Evolutionary conservation across 2,113 vertebrate species (phyloP).

Genomic region (Tragelaphus strepsiceros): DNA sequence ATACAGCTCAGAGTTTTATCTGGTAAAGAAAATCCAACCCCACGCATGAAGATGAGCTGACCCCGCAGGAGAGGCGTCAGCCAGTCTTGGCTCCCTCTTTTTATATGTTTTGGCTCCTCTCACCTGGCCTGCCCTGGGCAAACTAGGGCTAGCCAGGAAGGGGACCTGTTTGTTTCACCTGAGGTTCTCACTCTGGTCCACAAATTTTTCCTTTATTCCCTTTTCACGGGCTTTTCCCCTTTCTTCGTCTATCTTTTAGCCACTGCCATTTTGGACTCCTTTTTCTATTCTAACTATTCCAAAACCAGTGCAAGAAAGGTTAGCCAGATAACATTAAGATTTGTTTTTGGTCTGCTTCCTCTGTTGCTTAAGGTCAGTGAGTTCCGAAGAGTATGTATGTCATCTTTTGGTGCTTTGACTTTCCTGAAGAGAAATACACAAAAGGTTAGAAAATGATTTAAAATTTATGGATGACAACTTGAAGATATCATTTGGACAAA

Average conservation of each 20-base stretch:
- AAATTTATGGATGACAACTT: neutral
- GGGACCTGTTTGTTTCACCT: neutral
- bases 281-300: neutral
- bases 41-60: neutral
- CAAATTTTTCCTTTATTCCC: neutral
- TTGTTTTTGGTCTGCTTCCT: neutral
- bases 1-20: neutral
- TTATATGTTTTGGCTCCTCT: neutral
- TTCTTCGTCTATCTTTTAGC: neutral
- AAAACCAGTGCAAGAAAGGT: neutral
- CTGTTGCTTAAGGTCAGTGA: neutral
- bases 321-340: neutral
- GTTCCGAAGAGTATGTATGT: neutral
- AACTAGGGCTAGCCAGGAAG: neutral
- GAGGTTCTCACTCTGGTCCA: neutral
- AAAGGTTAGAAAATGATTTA: neutral
- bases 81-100: neutral
- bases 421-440: neutral
- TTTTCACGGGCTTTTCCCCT: neutral
- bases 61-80: neutral
- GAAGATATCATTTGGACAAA: neutral
- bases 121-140: neutral
- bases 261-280: neutral
- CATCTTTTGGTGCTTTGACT: neutral
- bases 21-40: neutral